Conservation (phyloP, 2,113 vertebrate genomes). For the Nanger granti region DNA sequence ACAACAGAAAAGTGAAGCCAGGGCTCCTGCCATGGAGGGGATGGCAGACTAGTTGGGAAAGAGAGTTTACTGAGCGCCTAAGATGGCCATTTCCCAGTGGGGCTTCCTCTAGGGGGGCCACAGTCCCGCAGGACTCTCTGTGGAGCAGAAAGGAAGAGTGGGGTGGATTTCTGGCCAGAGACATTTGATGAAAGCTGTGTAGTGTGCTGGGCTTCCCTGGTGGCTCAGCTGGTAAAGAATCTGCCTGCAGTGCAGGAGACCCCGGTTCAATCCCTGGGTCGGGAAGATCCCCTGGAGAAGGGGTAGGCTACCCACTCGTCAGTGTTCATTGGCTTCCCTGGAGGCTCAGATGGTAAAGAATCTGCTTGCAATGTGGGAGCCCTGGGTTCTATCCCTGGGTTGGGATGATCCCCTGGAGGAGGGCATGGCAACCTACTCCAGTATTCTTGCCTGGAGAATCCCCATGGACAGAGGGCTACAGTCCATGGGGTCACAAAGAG, state of each 20-base stretch:
- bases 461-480: not conserved
- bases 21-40: not conserved
- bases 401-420: not conserved
- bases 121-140: not conserved
- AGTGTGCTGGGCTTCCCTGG: not conserved
- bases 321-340: not conserved
- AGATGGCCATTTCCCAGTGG: not conserved
- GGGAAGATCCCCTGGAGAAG: not conserved
- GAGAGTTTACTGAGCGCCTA: not conserved
- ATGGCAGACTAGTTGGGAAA: not conserved
- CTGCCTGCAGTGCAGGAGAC: not conserved
- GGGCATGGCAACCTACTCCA: not conserved
- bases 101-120: not conserved
- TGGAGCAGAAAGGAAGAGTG: not conserved
- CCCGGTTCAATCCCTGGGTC: rapidly evolving
- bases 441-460: not conserved
- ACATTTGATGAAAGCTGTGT: not conserved
- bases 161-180: not conserved
- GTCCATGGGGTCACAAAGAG: not conserved
- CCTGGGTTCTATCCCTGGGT: not conserved
- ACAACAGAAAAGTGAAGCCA: not conserved
- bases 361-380: not conserved
- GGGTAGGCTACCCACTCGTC: not conserved
- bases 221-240: not conserved
- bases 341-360: not conserved